Evolutionary conservation across 2,113 vertebrate species (phyloP).

Genomic region (Opisthocomus hoazin): DNA sequence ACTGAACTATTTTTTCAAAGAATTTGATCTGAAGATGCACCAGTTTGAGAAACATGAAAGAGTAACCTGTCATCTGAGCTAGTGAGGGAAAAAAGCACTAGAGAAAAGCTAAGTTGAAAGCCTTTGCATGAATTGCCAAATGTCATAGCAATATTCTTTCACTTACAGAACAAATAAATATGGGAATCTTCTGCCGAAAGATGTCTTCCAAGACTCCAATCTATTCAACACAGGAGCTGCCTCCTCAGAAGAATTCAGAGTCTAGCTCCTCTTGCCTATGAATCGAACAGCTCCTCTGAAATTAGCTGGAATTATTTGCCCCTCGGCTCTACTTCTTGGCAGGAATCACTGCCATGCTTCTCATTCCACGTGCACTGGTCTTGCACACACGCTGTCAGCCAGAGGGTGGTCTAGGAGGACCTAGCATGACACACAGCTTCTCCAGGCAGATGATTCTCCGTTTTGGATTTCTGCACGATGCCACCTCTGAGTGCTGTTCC

Average conservation of each 20-base stretch:
- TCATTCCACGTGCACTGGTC: rapidly evolving
- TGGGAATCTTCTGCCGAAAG: background rate
- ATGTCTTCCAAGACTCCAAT: background rate
- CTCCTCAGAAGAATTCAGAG: background rate
- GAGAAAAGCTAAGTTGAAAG: background rate
- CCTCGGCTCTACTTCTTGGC: background rate
- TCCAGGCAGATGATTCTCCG: background rate
- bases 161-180: background rate
- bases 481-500: background rate
- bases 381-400: background rate
- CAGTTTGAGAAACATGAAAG: background rate
- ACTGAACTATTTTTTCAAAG: background rate
- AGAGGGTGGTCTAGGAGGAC: background rate
- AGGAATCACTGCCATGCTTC: background rate
- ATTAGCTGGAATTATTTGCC: background rate
- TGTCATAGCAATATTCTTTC: background rate
- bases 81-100: background rate
- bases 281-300: background rate
- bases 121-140: background rate
- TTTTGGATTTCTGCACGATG: background rate
- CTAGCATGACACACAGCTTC: background rate
- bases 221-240: background rate
- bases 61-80: background rate
- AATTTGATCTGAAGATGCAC: background rate
- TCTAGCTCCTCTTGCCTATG: background rate